Evolutionary conservation across 2,888 invertebrate genomes (phyloP).

Genomic region (Petrolisthes cinctipes): DNA sequence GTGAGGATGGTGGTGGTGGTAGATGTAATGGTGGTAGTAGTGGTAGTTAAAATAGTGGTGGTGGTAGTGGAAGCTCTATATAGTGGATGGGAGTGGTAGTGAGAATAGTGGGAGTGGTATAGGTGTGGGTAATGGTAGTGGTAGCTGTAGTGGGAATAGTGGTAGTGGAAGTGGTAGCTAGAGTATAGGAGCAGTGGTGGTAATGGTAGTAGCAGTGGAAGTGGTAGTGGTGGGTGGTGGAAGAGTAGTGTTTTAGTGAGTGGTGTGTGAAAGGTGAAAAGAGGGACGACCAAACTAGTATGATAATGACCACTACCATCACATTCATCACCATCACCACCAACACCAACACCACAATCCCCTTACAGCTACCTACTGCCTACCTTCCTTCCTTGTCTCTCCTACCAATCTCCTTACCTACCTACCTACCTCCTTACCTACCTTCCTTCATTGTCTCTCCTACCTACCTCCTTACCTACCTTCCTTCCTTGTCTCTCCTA

Average conservation of each 20-base stretch:
- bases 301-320: conserved; percentile 16
- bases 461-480: neutral
- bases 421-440: neutral
- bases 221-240: too few relatives aligned
- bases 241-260: neutral
- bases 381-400: neutral
- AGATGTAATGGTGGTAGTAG: too few relatives aligned
- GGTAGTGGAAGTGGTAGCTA: too few relatives aligned
- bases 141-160: too few relatives aligned
- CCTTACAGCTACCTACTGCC: neutral
- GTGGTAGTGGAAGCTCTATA: too few relatives aligned
- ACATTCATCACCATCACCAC: conserved; percentile 19
- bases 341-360: neutral
- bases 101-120: too few relatives aligned
- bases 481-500: neutral
- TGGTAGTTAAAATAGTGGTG: too few relatives aligned
- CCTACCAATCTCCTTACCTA: neutral
- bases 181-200: too few relatives aligned
- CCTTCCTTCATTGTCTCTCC: neutral
- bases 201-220: too few relatives aligned
- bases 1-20: too few relatives aligned
- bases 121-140: too few relatives aligned
- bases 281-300: neutral
- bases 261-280: neutral
- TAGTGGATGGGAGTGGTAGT: too few relatives aligned